phyloP scores from a whole-genome alignment of 1,140 invertebrate genomes.

The Pachyrhynchus sulphureomaculatus region DNA sequence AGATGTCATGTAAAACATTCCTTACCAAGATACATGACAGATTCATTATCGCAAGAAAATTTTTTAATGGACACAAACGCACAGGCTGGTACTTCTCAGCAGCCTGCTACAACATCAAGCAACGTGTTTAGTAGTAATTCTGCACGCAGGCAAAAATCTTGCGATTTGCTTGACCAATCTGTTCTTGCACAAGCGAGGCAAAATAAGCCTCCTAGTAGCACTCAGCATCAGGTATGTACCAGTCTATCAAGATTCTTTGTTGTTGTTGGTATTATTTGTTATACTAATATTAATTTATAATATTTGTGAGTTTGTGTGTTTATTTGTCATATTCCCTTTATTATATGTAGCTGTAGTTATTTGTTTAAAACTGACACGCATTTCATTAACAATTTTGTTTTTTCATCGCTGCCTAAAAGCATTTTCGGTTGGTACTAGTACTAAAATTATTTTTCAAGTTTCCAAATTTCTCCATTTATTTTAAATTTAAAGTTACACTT shows the following conservation, averaged over 20 bases:
- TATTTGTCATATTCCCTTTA: conserved; percentile 18
- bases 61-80: conserved; percentile 34
- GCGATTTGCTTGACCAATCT: conserved; percentile 85
- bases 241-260: not conserved
- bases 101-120: conserved; percentile 16
- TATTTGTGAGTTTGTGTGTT: conserved; percentile 20
- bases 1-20: conserved; percentile 91
- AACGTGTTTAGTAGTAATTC: conserved; percentile 31
- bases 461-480: not conserved
- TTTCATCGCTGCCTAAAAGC: conserved; percentile 13
- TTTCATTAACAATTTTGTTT: conserved; percentile 22
- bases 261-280: conserved; percentile 10
- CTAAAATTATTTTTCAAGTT: conserved; percentile 3
- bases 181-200: conserved; percentile 70
- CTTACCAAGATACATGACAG: conserved; percentile 66
- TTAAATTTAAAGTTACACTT: too few relatives aligned
- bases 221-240: conserved; percentile 63
- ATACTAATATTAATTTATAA: conserved; percentile 10
- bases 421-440: conserved; percentile 15
- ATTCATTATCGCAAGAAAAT: conserved; percentile 53
- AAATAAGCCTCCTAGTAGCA: conserved; percentile 58
- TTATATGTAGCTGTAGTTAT: conserved; percentile 24
- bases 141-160: conserved; percentile 86
- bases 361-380: conserved; percentile 17
- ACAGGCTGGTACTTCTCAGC: conserved; percentile 13